A percentile compares a stretch with the other conserved stretches of the same genome.
Evolutionary conservation across 2,113 vertebrate species (phyloP).

Genomic region (Zosterops japonicus): DNA sequence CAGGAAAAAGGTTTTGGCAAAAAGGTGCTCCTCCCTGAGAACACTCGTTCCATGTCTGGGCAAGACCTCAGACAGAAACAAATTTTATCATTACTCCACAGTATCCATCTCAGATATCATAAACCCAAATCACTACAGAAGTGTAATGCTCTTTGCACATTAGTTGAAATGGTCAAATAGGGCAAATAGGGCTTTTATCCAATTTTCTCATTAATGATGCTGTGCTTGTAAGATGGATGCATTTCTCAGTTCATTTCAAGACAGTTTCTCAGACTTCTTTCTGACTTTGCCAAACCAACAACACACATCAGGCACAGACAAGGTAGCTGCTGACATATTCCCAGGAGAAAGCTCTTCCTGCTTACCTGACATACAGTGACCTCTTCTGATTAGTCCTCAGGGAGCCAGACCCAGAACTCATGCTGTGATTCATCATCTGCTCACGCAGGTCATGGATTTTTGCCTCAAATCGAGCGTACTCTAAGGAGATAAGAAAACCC

Average conservation of each 20-base stretch:
- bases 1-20: not conserved
- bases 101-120: not conserved
- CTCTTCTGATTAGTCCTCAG: slow-evolving; percentile 97
- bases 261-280: not conserved
- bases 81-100: not conserved
- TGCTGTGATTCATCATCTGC: slow-evolving; percentile 99
- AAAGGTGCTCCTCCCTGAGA: not conserved
- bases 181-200: not conserved
- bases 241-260: not conserved
- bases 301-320: not conserved
- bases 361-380: slow-evolving; percentile 94
- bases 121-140: not conserved
- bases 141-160: not conserved
- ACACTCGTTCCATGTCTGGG: not conserved
- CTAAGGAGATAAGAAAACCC: slow-evolving; percentile 72
- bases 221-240: not conserved
- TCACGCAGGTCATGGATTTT: slow-evolving; percentile 99
- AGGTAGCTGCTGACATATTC: not conserved
- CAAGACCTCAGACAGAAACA: not conserved
- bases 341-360: not conserved
- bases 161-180: not conserved
- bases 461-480: slow-evolving; percentile 96
- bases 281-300: not conserved
- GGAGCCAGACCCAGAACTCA: slow-evolving; percentile 96
- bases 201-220: not conserved